Conservation (phyloP, 2,797 vertebrate genomes). For the Neomorphus geoffroyi region DNA sequence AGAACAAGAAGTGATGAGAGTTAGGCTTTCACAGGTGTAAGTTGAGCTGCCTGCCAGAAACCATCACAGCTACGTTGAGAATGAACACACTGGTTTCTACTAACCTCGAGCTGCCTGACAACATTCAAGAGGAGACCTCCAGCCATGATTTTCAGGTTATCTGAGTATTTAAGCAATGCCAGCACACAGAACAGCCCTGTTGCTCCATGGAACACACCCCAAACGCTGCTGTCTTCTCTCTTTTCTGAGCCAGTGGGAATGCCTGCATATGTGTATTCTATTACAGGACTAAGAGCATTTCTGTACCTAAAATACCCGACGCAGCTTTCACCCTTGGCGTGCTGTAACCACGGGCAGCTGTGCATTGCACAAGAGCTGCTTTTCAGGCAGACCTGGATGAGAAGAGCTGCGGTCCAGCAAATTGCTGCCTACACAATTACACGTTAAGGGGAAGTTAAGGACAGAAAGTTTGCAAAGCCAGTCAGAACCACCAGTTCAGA, state of each 20-base stretch:
- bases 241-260: not conserved
- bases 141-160: too few species aligned
- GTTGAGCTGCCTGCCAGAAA: too few species aligned
- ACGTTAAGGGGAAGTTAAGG: not conserved
- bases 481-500: too few species aligned
- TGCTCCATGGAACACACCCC: not conserved
- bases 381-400: not conserved
- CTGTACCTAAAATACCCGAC: rapidly evolving
- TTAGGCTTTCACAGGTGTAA: too few species aligned
- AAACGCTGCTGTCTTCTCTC: not conserved
- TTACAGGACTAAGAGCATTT: not conserved
- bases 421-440: not conserved
- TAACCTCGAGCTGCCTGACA: too few species aligned
- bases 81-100: too few species aligned
- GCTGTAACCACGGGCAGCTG: not conserved
- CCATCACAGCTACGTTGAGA: too few species aligned
- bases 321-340: not conserved
- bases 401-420: not conserved
- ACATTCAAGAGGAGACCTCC: too few species aligned
- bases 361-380: not conserved
- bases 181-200: too few species aligned
- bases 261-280: not conserved
- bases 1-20: too few species aligned
- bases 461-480: not conserved
- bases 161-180: too few species aligned